Base-by-base conservation (phyloP, 2,113 vertebrate species). In the Ictalurus furcatus region DNA sequence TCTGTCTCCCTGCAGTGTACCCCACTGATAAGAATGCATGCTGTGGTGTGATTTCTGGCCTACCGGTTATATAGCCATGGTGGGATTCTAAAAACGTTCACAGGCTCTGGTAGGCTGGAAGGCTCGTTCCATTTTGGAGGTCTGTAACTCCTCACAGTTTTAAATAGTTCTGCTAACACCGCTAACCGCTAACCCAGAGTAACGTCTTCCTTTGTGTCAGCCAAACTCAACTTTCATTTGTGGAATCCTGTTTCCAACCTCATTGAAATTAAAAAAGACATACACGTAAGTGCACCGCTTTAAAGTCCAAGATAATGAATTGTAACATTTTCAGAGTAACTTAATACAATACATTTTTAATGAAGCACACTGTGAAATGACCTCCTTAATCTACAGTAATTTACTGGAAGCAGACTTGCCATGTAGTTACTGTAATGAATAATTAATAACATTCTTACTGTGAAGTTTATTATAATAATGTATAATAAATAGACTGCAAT, bases 1-100 rank as follows among this genome's bases (percentile, higher is more conserved):
- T 79, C 44, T 79, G 76, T 67, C 48, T 59, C 48, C 61, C n/a
- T 30, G 63, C 61, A 30, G 78, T 88, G 87, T 65, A n/a, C 48
- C 16, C 21, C 21, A 2, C n/a, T 56, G 76, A 87, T 87, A 87
- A 82, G 61, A 34, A 79, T 52, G 56, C 79, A 52, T 71, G 48
- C n/a, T 37, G 17, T 67, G 61, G 40, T 87, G 59, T 81, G 61
- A 80, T 81, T 54, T 40, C 40, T 44, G 73, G 25, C 16, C 23
- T 25, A 52, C 13, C 0, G 4, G 44, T 69, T 69, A 85, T 21
- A 34, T 54, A 63, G 48, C 76, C 40, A 4, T 56, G 21, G 3
- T 54, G 67, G 44, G 86, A 69, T 56, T 88, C 16, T 19, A 25
- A 80, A 65, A 61, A 79, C 2, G 0, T 78, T 17, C 56, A 61